Base-by-base conservation (phyloP, 2,113 vertebrate genomes). In the Leucopsar rothschildi region DNA sequence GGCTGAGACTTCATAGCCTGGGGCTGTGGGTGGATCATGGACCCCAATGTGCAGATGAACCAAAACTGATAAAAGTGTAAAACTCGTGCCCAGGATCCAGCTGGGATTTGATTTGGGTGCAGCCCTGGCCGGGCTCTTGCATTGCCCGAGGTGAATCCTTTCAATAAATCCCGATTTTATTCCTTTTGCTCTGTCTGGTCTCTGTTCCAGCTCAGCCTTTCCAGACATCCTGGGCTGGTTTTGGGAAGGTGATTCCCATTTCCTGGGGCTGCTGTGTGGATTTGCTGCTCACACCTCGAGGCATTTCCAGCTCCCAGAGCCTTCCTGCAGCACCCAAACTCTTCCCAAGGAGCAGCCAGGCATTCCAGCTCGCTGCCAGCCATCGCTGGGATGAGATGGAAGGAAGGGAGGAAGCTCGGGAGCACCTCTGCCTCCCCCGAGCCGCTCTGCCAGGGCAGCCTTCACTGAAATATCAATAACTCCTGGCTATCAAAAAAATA, bases 401-500 rank as follows among this genome's bases (percentile, higher is more conserved):
- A 29, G 21, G 44, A 31, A 14, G 31, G 52, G 15, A 66, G 59
- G 77, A 20, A 45, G 33, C 33, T 13, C 47, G 65, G n/a, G 52
- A 24, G 1, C 12, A 10, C 15, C 37, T 33, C 28, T 94, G 63
- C 29, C 39, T 72, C 31, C 31, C 63, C 63, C 0, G 0, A 31
- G 28, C 73, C 52, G 13, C 9, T 2, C 87, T 39, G 40, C 70
- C 35, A 31, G 68, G 47, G 64, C 15, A 79, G 57, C 71, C 86
- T 90, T 78, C 69, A 50, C 49, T 47, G 52, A 47, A 80, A 71
- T 61, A 93, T 49, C 81, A 42, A 70, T 91, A 93, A 69, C 37
- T 42, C 73, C 52, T 37, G 45, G 69, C 78, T 56, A 76, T 44
- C 12, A 69, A 82, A 90, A 68, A 91, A 87, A 89, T 66, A 93